Conservation (phyloP, 2,113 vertebrate species). For the Myotis yumanensis region DNA sequence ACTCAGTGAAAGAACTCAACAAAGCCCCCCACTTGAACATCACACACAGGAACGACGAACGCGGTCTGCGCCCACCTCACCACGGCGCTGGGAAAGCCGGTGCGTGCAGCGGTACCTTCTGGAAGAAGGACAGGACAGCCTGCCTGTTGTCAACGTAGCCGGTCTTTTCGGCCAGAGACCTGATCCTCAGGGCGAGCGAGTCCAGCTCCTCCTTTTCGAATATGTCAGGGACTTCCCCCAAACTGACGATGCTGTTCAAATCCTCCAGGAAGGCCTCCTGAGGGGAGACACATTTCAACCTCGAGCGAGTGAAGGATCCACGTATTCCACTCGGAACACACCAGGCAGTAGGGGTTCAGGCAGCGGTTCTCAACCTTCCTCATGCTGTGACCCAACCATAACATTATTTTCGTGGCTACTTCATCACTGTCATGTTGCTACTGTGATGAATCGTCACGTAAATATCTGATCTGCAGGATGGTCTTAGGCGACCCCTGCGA, state of each 20-base stretch:
- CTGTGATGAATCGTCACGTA: too few species aligned
- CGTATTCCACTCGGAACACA: not conserved
- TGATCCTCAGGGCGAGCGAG: slow-evolving; percentile 59
- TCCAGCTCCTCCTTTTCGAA: slow-evolving; percentile 80
- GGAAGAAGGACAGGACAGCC: slow-evolving; percentile 73
- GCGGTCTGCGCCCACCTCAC: too few species aligned
- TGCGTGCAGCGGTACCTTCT: slow-evolving; percentile 63
- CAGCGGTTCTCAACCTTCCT: too few species aligned
- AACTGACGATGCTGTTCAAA: slow-evolving; percentile 75
- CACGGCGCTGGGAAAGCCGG: too few species aligned
- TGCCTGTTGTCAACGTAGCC: slow-evolving; percentile 41
- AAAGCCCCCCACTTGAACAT: not conserved
- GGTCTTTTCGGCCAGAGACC: slow-evolving; percentile 34
- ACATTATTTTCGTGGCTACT: too few species aligned
- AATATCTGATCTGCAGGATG: too few species aligned
- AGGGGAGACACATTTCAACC: not conserved
- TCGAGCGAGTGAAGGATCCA: not conserved
- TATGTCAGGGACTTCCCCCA: slow-evolving; percentile 70
- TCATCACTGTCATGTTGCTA: too few species aligned
- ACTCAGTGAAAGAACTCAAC: not conserved
- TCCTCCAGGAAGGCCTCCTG: slow-evolving; percentile 79
- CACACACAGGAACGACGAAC: not conserved
- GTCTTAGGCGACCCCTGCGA: too few species aligned
- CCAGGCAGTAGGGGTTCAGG: not conserved
- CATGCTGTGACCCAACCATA: too few species aligned